Evolutionary conservation across 2,113 vertebrate species (phyloP), one percentile per base, ranked within the genome.

Genomic region (Calidris pygmaea): DNA sequence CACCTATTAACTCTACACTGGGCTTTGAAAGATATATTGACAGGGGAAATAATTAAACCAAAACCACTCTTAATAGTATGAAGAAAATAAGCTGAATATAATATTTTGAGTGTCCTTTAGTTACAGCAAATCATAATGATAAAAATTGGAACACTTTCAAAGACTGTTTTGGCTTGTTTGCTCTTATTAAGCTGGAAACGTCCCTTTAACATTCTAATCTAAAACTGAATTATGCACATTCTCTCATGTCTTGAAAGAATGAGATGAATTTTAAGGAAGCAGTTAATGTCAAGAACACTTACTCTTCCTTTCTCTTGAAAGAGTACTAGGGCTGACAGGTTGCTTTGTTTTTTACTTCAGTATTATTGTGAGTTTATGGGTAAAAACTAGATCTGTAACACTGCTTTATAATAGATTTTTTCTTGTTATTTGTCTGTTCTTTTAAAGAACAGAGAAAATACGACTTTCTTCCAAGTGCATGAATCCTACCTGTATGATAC

Each of bases 141-240:
- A 85, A 90, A 90, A 94, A 68, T 17, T 27, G 29, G 37, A 89
- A 85, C 12, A 27, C 5, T 82, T 92, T 65, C 35, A 62, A 80
- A 84, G 14, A 53, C 3, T 1, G 1, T 30, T 91, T 87, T 32
- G 50, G 60, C 22, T 73, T 85, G n/a, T 53, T 89, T 89, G 39
- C 32, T 74, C 89, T 90, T 76, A 78, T 78, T 72, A 67, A 26
- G 15, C 32, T 92, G 45, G 75, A 93, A 80, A 62, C 55, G 10
- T 85, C 62, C 75, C 48, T 89, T 85, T 75, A 94, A 68, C 60
- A 78, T 71, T 81, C 17, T 87, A 81, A 72, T 93, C 45, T 88
- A 90, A 93, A 86, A 67, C 22, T 89, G 88, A 90, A 79, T 92
- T 78, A 90, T 84, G 35, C n/a, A 74, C 56, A 32, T 60, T 70